Base-by-base conservation (phyloP, 2,113 vertebrate species). In the Salminus brasiliensis region DNA sequence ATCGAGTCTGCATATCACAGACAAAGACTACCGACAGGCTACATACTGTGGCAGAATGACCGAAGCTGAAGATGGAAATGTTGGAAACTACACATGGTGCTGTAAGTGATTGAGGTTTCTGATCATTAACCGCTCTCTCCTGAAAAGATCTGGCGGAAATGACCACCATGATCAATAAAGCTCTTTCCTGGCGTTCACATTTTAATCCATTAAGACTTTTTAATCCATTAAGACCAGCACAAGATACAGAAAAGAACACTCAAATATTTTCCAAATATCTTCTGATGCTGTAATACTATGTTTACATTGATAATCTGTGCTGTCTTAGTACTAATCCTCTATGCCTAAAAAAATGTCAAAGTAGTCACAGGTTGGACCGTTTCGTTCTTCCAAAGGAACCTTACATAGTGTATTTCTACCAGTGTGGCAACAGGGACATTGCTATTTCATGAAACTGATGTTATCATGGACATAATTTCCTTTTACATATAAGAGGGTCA, bases 151-250 rank as follows among this genome's bases (percentile, higher is more conserved):
- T 57, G 53, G 59, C 47, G 81, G 86, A 89, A 90, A 91, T 87
- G 81, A 86, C 81, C 23, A 41, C 57, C 18, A 73, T 86, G 88
- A 93, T 93, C 93, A 91, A 94, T 94, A 91, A 80, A 93, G 92
- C 92, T 89, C 86, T 89, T 92, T 92, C 87, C 90, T 93, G 92
- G 91, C 93, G 90, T 92, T 90, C 87, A 81, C 85, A 83, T 84
- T 91, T 91, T 90, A 92, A 93, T 92, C 89, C 91, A 93, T 93
- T 91, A 93, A 85, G 80, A 25, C 85, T 76, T 84, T 82, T 83
- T 75, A 76, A 71, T 87, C 82, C 83, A 80, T 74, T 87, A 16
- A 29, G 12, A 10, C 73, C 71, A 59, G 49, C 36, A 49, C 21
- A 63, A 27, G 18, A 23, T 66, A 23, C n/a, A 30, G n/a, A n/a